Percentiles rank a stretch among this genome's conserved stretches.
Conservation (phyloP, 2,888 invertebrate species). For the Leucania comma region DNA sequence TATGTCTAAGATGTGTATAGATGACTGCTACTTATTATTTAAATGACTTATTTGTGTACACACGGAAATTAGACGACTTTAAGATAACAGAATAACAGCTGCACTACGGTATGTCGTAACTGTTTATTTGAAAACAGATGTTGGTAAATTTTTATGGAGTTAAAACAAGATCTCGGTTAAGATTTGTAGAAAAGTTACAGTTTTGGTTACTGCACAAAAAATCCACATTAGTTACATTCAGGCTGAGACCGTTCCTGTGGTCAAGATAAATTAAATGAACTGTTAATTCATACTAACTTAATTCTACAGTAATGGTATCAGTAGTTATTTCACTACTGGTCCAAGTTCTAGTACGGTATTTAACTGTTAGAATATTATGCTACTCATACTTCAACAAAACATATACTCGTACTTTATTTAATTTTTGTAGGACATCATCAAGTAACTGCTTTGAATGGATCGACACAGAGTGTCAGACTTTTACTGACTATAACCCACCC, state of each 20-base stretch:
- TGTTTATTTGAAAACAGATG: conserved; percentile 26
- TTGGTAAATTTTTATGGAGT: neutral
- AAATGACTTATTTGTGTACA: conserved; percentile 44
- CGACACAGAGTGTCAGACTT: no score
- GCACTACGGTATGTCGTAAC: conserved; percentile 21
- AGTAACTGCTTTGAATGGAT: no score
- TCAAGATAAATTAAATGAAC: neutral
- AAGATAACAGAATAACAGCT: conserved; percentile 35
- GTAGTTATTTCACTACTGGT: neutral
- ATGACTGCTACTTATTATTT: conserved; percentile 49
- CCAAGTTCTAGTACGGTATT: no score
- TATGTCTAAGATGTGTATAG: conserved; percentile 60
- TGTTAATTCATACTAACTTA: neutral
- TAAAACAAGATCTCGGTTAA: conserved; percentile 1
- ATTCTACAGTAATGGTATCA: neutral
- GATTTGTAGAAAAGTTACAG: neutral
- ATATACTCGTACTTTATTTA: no score
- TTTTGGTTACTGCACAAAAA: neutral
- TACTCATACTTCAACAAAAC: no score
- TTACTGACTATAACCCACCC: no score
- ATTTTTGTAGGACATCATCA: no score
- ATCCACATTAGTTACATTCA: neutral
- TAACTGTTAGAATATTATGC: neutral
- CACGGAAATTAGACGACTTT: conserved; percentile 42
- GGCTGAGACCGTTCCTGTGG: neutral